phyloP scores from a whole-genome alignment of 2,888 invertebrate genomes.

The Papilio gigon region DNA sequence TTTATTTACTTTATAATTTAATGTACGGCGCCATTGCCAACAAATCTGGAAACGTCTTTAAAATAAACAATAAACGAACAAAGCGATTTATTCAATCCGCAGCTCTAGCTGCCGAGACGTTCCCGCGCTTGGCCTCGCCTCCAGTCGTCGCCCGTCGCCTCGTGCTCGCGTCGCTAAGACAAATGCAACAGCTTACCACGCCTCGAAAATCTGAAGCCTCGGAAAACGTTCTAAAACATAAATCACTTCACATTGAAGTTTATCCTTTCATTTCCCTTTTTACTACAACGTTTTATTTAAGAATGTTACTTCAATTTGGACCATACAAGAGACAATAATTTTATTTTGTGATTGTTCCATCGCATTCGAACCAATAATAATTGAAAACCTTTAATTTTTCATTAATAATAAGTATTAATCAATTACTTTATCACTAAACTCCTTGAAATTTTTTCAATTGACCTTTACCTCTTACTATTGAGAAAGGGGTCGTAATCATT shows the following conservation, averaged over 20 bases:
- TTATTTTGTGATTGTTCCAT: too few species aligned
- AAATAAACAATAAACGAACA: slow-evolving; percentile 10
- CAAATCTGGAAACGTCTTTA: not conserved
- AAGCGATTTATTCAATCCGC: slow-evolving; percentile 22
- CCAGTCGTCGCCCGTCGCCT: not conserved
- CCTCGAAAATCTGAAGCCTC: slow-evolving; percentile 4
- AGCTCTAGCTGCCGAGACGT: not conserved
- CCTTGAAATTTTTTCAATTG: too few species aligned
- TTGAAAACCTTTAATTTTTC: too few species aligned
- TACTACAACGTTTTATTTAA: not conserved
- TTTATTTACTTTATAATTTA: not conserved
- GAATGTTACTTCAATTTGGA: not conserved
- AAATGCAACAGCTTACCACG: slow-evolving; percentile 14
- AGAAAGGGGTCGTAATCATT: too few species aligned
- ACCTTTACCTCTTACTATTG: too few species aligned
- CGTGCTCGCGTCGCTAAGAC: slow-evolving; percentile 5
- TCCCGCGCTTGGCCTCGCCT: not conserved
- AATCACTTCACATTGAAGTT: slow-evolving; percentile 11
- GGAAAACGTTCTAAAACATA: not conserved
- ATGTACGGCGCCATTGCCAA: not conserved
- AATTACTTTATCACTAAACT: too few species aligned
- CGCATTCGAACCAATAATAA: too few species aligned
- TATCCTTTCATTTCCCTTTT: not conserved
- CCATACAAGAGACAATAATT: not conserved
- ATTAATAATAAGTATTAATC: too few species aligned